These are phyloP conservation scores for Carollia perspicillata DNA, from an alignment of 2,113 vertebrate species.

Conservation along the genomic window DNA sequence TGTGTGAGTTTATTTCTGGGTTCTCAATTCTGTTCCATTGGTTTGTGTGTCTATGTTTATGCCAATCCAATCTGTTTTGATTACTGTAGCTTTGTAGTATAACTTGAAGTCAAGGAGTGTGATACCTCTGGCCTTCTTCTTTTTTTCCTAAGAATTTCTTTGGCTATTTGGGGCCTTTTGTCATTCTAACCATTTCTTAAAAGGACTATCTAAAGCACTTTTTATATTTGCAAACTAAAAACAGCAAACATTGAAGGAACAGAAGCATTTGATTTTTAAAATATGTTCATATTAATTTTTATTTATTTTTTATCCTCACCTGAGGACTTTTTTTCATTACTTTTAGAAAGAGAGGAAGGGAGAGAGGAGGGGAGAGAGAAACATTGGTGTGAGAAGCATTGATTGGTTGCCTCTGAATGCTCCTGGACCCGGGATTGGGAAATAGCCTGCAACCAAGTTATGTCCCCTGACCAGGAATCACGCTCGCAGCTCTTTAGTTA, in stretches of 20 bases:
- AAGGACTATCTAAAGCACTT: neutral
- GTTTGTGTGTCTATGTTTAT: neutral
- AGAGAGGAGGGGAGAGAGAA: too few species aligned
- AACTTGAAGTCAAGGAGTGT: neutral
- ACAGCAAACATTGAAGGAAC: neutral
- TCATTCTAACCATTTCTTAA: neutral
- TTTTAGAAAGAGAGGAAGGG: too few species aligned
- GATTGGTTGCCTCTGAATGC: too few species aligned
- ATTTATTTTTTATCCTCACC: too few species aligned
- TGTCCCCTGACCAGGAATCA: too few species aligned
- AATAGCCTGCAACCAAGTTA: too few species aligned
- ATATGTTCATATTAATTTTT: neutral
- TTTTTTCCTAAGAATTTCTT: neutral
- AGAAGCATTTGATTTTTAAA: slow-evolving; percentile 24
- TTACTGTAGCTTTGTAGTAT: neutral
- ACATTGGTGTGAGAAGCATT: too few species aligned
- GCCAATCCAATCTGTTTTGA: neutral
- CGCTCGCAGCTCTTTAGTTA: too few species aligned
- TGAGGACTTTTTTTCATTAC: too few species aligned
- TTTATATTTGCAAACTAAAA: neutral
- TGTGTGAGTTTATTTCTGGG: neutral
- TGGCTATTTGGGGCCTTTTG: neutral
- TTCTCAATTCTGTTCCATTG: neutral
- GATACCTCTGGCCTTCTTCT: neutral
- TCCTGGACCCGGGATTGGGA: too few species aligned